Conservation (phyloP, 2,113 vertebrate species). For the Xiphophorus couchianus region DNA sequence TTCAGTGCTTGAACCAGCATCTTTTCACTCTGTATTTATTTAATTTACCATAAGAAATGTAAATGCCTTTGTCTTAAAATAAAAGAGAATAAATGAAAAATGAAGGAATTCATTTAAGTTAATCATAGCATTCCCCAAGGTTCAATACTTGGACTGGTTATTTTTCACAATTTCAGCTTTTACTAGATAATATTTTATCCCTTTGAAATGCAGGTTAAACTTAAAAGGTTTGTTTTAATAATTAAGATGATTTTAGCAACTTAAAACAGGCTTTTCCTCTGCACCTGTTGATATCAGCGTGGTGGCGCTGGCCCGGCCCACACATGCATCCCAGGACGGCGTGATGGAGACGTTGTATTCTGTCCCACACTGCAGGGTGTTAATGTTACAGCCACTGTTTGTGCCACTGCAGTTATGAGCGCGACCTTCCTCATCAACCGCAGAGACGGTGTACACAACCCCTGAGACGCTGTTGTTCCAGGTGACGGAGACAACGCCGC, state of each 20-base stretch:
- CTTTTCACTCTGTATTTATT: too few relatives aligned
- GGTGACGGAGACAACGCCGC: constrained; percentile 56
- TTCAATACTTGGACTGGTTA: neutral
- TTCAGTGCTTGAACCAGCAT: too few relatives aligned
- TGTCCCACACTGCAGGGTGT: constrained; percentile 66
- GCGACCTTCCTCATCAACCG: constrained; percentile 7
- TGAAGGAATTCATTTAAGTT: too few relatives aligned
- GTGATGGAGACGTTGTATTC: constrained; percentile 74
- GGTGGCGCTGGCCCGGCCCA: constrained; percentile 61
- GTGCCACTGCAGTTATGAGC: constrained; percentile 61
- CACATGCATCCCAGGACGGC: constrained; percentile 61
- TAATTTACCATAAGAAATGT: too few relatives aligned
- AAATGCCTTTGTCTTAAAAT: too few relatives aligned
- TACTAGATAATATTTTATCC: neutral
- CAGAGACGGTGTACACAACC: constrained; percentile 58
- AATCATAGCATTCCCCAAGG: too few relatives aligned
- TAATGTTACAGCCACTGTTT: constrained; percentile 55
- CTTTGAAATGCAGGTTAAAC: neutral
- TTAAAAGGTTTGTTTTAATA: neutral
- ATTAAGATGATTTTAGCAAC: too few relatives aligned
- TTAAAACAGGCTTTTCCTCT: neutral
- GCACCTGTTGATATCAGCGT: constrained; percentile 68
- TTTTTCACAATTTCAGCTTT: neutral
- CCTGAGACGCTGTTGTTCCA: constrained; percentile 63
- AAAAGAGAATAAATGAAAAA: too few relatives aligned